Base-by-base conservation (phyloP, 2,797 vertebrate species). In the Ptychobarbus kaznakovi region DNA sequence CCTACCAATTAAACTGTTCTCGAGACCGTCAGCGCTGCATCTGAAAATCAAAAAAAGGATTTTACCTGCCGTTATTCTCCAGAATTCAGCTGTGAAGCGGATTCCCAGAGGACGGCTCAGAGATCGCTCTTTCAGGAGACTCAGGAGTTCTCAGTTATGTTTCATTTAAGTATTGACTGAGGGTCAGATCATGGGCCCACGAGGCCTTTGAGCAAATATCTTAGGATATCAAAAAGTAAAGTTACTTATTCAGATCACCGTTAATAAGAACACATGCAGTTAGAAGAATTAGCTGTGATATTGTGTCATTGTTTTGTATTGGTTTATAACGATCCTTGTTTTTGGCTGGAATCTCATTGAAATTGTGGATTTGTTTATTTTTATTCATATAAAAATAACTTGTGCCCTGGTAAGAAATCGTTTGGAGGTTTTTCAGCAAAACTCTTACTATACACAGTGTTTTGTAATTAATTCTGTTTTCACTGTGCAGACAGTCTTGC, bases 1-100 rank as follows among this genome's bases (percentile, higher is more conserved):
- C 51, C 83, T 80, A 10, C 83, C 76, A 80, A 85, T 85, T 85
- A 85, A 80, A 85, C 53, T 56, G 16, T n/a, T 58, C 66, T 72
- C 49, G 28, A 85, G 66, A 79, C 38, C 38, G 56, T 49, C 76
- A 28, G 66, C 18, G 38, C 12, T 35, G 28, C 20, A 9, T 79
- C 51, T 84, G 11, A 32, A 85, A 56, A 84, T 58, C 1, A 77
- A 35, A 63, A 49, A 79, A 72, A 69, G 6, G 25, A 3, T 44
- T 35, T 84, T 84, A 61, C 40, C 65, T 79, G 38, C 65, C 20
- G 18, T 46, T 85, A 61, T 70, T 61, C 51, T 49, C 15, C 15
- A n/a, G 69, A 61, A 63, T 82, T 38, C 56, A 32, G n/a, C 63
- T 44, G 51, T 32, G 53, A 46, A 61, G 40, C 38, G 25, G 40